Conservation (phyloP, 2,888 invertebrate species). For the Brachyptera risi region DNA sequence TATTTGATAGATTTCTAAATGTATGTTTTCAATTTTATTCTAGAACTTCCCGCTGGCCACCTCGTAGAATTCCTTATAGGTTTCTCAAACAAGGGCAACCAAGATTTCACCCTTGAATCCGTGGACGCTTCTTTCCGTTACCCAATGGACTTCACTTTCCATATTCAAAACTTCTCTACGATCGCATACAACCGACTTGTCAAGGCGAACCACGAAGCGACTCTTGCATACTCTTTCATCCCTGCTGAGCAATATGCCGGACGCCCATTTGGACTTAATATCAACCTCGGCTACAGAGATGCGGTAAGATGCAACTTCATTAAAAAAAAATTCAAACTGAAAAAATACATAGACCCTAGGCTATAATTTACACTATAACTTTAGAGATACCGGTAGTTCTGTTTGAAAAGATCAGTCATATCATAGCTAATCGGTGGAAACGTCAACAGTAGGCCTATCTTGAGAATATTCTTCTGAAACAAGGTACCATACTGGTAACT, state of each 20-base stretch:
- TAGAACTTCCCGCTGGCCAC: constrained; percentile 87
- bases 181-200: constrained; percentile 83
- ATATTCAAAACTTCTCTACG: constrained; percentile 97
- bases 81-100: constrained; percentile 89
- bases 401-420: too few species aligned
- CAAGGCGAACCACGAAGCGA: constrained; percentile 87
- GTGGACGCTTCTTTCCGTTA: constrained; percentile 98
- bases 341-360: too few species aligned
- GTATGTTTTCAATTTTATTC: too few species aligned
- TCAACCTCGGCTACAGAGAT: constrained; percentile 89
- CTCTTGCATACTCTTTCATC: constrained; percentile 90
- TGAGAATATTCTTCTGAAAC: too few species aligned
- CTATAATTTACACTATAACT: too few species aligned
- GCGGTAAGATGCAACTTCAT: constrained; percentile 49
- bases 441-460: too few species aligned
- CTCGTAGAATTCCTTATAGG: constrained; percentile 94
- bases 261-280: constrained; percentile 91
- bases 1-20: too few species aligned
- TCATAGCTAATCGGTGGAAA: too few species aligned
- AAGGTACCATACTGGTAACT: too few species aligned
- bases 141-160: constrained; percentile 97
- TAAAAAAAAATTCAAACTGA: too few species aligned
- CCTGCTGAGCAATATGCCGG: constrained; percentile 96
- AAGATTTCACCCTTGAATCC: constrained; percentile 87
- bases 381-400: too few species aligned